A percentile compares a stretch with the other conserved stretches of the same genome.
Conservation (phyloP, 2,113 vertebrate species). For the Ceratotherium simum region DNA sequence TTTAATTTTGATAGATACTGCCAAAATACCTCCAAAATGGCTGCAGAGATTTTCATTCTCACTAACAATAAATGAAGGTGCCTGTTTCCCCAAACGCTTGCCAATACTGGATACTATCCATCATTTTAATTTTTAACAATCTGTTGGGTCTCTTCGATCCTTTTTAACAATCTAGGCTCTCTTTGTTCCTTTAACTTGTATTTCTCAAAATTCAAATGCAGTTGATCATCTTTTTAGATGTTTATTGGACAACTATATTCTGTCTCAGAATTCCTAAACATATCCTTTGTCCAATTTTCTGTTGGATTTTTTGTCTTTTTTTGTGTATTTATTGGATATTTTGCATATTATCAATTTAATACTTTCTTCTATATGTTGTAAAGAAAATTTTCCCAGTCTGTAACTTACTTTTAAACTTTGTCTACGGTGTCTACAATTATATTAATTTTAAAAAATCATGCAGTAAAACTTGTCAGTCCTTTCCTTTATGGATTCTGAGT, state of each 20-base stretch:
- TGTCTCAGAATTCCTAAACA: not conserved
- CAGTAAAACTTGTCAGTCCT: not conserved
- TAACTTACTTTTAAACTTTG: slow-evolving; percentile 21
- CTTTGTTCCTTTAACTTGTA: slow-evolving; percentile 9
- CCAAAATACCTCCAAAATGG: slow-evolving; percentile 53
- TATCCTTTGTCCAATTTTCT: not conserved
- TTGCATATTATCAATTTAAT: not conserved
- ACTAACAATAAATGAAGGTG: slow-evolving; percentile 33
- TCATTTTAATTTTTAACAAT: slow-evolving; percentile 62
- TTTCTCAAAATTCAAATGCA: slow-evolving; percentile 42
- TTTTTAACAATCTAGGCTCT: slow-evolving; percentile 40
- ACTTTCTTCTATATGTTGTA: not conserved
- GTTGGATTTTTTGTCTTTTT: not conserved
- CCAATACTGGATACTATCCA: slow-evolving; percentile 47
- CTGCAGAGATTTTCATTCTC: slow-evolving; percentile 54
- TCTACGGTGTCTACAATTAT: not conserved
- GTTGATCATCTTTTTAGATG: not conserved
- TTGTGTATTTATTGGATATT: not conserved
- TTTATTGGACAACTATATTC: not conserved
- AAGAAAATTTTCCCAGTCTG: not conserved
- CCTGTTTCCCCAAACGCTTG: slow-evolving; percentile 28
- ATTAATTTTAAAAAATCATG: not conserved
- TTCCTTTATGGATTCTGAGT: not conserved
- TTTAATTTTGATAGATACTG: slow-evolving; percentile 72
- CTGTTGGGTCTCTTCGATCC: not conserved